These are phyloP conservation scores for Timema podura DNA, from an alignment of 2,888 invertebrate genomes.

Conservation along the genomic window DNA sequence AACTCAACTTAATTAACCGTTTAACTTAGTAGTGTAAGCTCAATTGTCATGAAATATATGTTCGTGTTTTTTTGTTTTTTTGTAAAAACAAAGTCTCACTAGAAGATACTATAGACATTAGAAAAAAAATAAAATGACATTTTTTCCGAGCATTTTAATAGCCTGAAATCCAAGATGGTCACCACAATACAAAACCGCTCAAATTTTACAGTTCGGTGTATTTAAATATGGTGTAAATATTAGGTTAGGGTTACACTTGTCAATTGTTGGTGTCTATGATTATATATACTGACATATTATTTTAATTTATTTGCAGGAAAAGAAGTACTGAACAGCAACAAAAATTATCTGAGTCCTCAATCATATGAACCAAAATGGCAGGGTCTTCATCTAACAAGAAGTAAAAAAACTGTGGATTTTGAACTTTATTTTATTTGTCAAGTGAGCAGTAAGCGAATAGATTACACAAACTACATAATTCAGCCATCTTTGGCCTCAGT, in stretches of 20 bases:
- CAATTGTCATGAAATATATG: too few relatives aligned
- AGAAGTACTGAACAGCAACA: background rate
- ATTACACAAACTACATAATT: background rate
- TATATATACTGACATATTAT: background rate
- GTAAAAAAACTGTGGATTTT: background rate
- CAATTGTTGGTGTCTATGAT: background rate
- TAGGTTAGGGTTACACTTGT: background rate
- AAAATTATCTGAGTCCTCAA: background rate
- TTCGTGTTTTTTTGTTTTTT: too few relatives aligned
- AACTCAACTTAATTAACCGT: too few relatives aligned
- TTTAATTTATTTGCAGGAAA: background rate
- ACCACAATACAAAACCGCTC: background rate
- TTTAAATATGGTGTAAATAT: slow-evolving; percentile 5
- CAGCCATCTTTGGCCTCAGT: slow-evolving; percentile 5
- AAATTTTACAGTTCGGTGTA: background rate
- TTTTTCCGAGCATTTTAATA: too few relatives aligned
- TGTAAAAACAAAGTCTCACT: too few relatives aligned
- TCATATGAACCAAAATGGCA: background rate
- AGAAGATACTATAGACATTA: too few relatives aligned
- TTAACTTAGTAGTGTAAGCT: too few relatives aligned
- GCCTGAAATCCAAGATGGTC: too few relatives aligned
- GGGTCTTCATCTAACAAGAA: background rate
- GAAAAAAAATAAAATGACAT: too few relatives aligned
- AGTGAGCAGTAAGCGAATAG: background rate
- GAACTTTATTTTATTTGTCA: slow-evolving; percentile 6